A percentile compares a stretch with the other conserved stretches of the same genome.
Conservation (phyloP, 2,888 invertebrate genomes). For the Rhagonycha fulva region DNA sequence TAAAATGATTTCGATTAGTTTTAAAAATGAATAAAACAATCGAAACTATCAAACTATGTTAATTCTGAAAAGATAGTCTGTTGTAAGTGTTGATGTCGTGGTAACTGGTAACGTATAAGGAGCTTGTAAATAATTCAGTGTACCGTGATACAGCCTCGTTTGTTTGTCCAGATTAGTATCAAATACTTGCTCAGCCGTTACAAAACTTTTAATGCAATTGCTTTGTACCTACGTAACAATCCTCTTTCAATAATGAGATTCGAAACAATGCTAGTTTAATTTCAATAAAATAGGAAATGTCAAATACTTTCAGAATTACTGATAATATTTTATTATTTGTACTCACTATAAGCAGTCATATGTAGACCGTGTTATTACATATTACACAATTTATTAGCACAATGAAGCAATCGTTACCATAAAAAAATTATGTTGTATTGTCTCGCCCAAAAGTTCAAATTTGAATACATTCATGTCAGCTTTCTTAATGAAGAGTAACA, state of each 20-base stretch:
- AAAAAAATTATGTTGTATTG: not conserved
- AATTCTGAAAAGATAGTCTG: constrained; percentile 13
- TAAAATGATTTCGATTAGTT: constrained; percentile 23
- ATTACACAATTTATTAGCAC: not conserved
- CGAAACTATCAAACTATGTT: constrained; percentile 13
- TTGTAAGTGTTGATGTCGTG: constrained; percentile 32
- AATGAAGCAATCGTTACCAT: not conserved
- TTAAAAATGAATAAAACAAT: constrained; percentile 24
- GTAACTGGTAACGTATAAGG: constrained; percentile 31
- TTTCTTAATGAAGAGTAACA: not conserved
- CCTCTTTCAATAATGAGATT: constrained; percentile 5
- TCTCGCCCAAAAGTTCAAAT: not conserved
- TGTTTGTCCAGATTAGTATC: constrained; percentile 32
- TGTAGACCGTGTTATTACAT: not conserved
- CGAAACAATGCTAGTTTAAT: not conserved
- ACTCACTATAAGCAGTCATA: not conserved
- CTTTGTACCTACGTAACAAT: constrained; percentile 7
- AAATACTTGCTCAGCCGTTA: constrained; percentile 34
- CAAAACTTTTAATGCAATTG: constrained; percentile 28
- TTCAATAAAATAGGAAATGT: constrained; percentile 8
- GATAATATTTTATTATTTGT: not conserved
- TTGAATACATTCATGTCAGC: not conserved
- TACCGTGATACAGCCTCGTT: constrained; percentile 34
- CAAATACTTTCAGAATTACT: not conserved
- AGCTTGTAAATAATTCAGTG: constrained; percentile 33